These are phyloP conservation scores for Microctenopoma stevenorrisi DNA, from an alignment of 2,797 vertebrate species.

Conservation along the genomic window DNA sequence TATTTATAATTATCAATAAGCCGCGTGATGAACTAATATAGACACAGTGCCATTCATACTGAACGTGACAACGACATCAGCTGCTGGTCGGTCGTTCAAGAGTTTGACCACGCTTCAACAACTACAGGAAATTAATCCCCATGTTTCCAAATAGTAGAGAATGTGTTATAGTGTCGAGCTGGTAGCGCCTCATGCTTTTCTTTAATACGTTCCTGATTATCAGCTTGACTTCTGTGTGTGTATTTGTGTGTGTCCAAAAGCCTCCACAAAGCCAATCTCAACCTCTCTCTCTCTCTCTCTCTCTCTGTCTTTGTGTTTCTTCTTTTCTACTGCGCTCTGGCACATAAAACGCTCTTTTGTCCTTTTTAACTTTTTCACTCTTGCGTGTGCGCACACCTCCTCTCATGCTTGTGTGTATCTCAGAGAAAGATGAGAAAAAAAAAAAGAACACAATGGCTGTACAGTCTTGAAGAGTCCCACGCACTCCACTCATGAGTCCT, in stretches of 20 bases:
- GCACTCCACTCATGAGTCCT: conserved; percentile 72
- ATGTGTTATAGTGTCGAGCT: background rate
- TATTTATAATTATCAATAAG: too few relatives aligned
- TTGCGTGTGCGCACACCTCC: conserved; percentile 60
- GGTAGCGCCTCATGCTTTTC: conserved; percentile 19
- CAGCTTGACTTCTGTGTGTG: conserved; percentile 19
- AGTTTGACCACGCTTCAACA: background rate
- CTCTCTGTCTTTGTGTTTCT: conserved; percentile 32
- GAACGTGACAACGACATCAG: background rate
- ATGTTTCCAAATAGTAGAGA: conserved; percentile 12
- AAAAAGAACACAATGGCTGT: conserved; percentile 85
- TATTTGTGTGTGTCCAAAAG: conserved; percentile 31
- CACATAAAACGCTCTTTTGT: conserved; percentile 77
- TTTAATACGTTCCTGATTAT: conserved; percentile 26
- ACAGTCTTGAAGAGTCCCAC: conserved; percentile 78
- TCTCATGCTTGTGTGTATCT: conserved; percentile 69
- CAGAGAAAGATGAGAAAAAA: conserved; percentile 54
- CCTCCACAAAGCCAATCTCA: conserved; percentile 37
- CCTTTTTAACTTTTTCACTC: conserved; percentile 76
- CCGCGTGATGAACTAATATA: too few relatives aligned
- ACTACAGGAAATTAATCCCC: background rate
- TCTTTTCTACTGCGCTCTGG: conserved; percentile 34
- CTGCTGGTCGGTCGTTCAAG: background rate
- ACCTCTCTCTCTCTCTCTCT: conserved; percentile 22
- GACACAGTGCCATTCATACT: background rate